phyloP scores from a whole-genome alignment of 2,113 vertebrate species.

The Parus major region DNA sequence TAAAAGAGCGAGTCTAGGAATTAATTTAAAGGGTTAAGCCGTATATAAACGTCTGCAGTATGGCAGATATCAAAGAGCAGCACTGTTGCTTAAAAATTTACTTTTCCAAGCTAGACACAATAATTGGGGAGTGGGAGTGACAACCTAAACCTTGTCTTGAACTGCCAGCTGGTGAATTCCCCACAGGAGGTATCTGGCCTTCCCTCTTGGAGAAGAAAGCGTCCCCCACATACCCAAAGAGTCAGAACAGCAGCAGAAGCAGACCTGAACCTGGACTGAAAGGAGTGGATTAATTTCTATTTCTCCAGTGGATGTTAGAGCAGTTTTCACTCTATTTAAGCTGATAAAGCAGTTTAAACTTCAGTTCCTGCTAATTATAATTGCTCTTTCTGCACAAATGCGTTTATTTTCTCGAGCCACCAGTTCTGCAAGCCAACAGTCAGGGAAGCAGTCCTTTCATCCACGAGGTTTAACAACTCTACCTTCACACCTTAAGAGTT shows the following conservation, averaged over 20 bases:
- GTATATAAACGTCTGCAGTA: background rate
- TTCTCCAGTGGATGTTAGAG: background rate
- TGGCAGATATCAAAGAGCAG: conserved; percentile 9
- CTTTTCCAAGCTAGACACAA: background rate
- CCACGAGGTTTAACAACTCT: background rate
- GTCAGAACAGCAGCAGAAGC: background rate
- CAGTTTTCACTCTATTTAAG: background rate
- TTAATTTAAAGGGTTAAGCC: background rate
- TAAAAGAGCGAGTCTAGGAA: background rate
- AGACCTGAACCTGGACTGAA: background rate
- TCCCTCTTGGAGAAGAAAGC: background rate
- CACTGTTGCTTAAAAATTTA: background rate
- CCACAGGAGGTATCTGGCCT: background rate
- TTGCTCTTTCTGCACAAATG: background rate
- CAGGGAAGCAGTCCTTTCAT: background rate
- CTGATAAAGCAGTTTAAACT: background rate
- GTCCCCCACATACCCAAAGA: background rate
- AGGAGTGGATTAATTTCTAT: background rate
- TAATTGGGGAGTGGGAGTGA: background rate
- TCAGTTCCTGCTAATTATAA: background rate
- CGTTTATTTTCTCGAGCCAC: background rate
- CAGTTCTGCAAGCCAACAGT: background rate
- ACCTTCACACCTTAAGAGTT: background rate
- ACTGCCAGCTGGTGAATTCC: conserved; percentile 3
- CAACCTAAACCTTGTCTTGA: background rate